Evolutionary conservation across 2,797 vertebrate genomes (phyloP).

Genomic region (Buphagus erythrorhynchus): DNA sequence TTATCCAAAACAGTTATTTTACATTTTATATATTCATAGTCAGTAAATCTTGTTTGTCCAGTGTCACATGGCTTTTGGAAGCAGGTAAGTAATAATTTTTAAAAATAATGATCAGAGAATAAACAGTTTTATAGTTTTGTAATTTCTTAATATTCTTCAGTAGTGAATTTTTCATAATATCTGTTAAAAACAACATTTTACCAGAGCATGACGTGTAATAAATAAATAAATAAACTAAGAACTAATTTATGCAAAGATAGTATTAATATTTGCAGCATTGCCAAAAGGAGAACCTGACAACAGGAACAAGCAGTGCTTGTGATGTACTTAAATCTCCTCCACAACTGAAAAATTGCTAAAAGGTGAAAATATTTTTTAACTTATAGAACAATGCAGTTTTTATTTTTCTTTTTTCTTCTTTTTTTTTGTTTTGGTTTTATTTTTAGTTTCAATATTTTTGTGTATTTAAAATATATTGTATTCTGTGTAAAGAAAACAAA

Average conservation of each 20-base stretch:
- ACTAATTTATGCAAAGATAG: not conserved
- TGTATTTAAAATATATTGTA: not conserved
- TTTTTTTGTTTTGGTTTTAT: too few species aligned
- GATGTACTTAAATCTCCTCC: not conserved
- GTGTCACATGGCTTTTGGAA: not conserved
- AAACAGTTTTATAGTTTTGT: not conserved
- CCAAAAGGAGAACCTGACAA: not conserved
- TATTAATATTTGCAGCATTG: not conserved
- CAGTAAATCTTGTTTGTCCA: not conserved
- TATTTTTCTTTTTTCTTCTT: not conserved
- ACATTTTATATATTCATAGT: not conserved
- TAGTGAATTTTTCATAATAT: not conserved
- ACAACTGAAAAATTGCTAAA: not conserved
- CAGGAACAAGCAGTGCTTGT: not conserved
- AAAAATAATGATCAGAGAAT: not conserved
- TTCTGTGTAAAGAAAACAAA: not conserved
- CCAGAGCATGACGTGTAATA: not conserved
- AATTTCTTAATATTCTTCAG: not conserved
- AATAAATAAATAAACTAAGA: not conserved
- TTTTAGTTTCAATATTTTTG: not conserved
- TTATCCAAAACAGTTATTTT: not conserved
- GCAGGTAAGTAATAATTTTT: not conserved
- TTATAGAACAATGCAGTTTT: not conserved
- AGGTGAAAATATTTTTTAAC: not conserved
- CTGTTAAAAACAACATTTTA: not conserved